Evolutionary conservation across 2,797 vertebrate genomes (phyloP), one percentile per base, ranked within the genome.

Genomic region (Mormyrus hasselquistii): DNA sequence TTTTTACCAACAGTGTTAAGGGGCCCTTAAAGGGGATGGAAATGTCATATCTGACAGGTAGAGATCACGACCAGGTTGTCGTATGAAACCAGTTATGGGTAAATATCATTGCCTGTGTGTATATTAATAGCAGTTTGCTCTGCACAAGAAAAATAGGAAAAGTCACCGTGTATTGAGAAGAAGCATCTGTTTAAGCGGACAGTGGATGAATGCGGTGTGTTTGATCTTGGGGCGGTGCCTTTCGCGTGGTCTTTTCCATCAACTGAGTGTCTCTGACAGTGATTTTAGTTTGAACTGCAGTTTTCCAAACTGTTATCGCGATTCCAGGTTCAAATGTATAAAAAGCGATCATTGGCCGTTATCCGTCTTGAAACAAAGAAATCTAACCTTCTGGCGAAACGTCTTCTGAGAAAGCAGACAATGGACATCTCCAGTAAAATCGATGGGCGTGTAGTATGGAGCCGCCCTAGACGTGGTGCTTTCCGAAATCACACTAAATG

Each of bases 201-300:
- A 85, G 50, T 83, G 90, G 65, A 38, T 83, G 90, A 91, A 89
- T 94, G 93, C 93, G 93, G 94, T 91, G 91, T 92, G 94, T 94
- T 92, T 94, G 95, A 95, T 96, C 91, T 94, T 95, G 95, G 96
- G 96, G 96, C 96, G 96, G 96, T 97, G 96, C 96, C 96, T 96
- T 94, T 91, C 88, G 57, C 89, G 90, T 57, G 90, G 91, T 92
- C 93, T 90, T 87, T 92, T 49, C 89, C 88, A 88, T 44, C 90
- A 65, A 49, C 76, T 90, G 44, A 91, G 76, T 91, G 91, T 86
- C 88, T 90, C 14, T 59, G 19, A 47, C 38, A 47, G 6, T 83
- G 41, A 44, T 83, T 83, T 44, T 83, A 44, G 49, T 83, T 83
- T 83, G 44, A 41, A 83, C 41, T 82, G n/a, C 14, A 14, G 6